Conservation (phyloP, 1,140 invertebrate genomes). For the Orius laevigatus region DNA sequence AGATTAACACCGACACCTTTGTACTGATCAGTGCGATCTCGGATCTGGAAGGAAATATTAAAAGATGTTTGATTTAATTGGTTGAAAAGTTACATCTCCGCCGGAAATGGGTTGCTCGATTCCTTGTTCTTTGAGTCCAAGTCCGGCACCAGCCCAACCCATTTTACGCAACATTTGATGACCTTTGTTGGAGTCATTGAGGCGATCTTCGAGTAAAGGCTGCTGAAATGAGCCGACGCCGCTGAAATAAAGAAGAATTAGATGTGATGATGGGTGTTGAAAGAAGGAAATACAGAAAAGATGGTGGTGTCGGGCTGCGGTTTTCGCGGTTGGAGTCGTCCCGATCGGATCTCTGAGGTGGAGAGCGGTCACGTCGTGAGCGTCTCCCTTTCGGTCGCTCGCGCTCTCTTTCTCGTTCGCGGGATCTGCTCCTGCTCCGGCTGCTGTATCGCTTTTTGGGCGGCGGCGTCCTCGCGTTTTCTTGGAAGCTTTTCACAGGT, state of each 20-base stretch:
- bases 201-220: slow-evolving; percentile 17
- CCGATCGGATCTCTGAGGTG: slow-evolving; percentile 22
- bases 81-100: slow-evolving; percentile 46
- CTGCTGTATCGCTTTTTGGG: slow-evolving; percentile 54
- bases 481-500: slow-evolving; percentile 41
- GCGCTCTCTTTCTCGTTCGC: slow-evolving; percentile 21
- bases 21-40: slow-evolving; percentile 81
- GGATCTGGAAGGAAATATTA: slow-evolving; percentile 24
- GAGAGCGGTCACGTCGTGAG: background rate
- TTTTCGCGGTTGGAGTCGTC: slow-evolving; percentile 24
- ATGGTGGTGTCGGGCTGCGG: slow-evolving; percentile 61
- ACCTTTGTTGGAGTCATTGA: slow-evolving; percentile 83
- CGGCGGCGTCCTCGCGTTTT: slow-evolving; percentile 45
- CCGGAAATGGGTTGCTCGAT: slow-evolving; percentile 87
- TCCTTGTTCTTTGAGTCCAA: slow-evolving; percentile 84
- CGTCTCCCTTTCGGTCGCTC: background rate
- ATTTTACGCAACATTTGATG: slow-evolving; percentile 91
- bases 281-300: slow-evolving; percentile 44
- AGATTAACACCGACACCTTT: slow-evolving; percentile 82
- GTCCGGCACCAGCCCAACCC: slow-evolving; percentile 81
- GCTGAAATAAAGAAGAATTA: slow-evolving; percentile 12
- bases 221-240: slow-evolving; percentile 13
- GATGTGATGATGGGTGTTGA: background rate
- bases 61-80: background rate
- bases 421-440: slow-evolving; percentile 22